Evolutionary conservation across 2,113 vertebrate genomes (phyloP).

Genomic region (Hemichromis elongatus): DNA sequence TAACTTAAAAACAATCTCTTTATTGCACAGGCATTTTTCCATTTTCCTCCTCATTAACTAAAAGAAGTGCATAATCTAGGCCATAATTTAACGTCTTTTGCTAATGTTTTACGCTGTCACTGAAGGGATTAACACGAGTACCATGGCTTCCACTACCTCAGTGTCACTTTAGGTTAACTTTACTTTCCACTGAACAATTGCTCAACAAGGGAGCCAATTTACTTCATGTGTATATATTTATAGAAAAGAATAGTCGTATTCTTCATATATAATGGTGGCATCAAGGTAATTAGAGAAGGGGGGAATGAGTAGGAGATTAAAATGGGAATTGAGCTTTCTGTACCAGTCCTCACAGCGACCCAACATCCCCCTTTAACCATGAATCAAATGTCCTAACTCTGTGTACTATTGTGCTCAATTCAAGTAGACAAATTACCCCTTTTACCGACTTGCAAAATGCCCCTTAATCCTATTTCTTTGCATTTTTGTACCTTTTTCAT

Average conservation of each 20-base stretch:
- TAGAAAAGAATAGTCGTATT: slow-evolving; percentile 2
- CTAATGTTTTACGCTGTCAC: slow-evolving; percentile 25
- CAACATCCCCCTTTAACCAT: background rate
- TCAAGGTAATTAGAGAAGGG: background rate
- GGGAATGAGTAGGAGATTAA: background rate
- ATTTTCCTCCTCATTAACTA: slow-evolving; percentile 70
- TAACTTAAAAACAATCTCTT: slow-evolving; percentile 50
- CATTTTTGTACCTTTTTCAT: background rate
- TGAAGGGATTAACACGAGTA: slow-evolving; percentile 20
- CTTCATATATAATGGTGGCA: background rate
- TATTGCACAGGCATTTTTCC: slow-evolving; percentile 48
- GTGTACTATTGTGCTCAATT: background rate
- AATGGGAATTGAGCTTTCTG: background rate
- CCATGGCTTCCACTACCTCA: background rate
- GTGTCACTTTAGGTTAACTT: background rate
- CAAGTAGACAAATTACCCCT: background rate
- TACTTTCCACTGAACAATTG: slow-evolving; percentile 1
- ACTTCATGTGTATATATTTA: slow-evolving; percentile 31
- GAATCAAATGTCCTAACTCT: background rate
- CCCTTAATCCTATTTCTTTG: slow-evolving; percentile 9
- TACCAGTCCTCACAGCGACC: background rate
- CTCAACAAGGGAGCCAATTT: slow-evolving; percentile 10
- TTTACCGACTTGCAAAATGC: background rate
- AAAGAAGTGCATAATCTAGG: slow-evolving; percentile 47
- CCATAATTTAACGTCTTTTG: slow-evolving; percentile 50